Base-by-base conservation (phyloP, 2,113 vertebrate species). In the Gallinago paraguaiae region DNA sequence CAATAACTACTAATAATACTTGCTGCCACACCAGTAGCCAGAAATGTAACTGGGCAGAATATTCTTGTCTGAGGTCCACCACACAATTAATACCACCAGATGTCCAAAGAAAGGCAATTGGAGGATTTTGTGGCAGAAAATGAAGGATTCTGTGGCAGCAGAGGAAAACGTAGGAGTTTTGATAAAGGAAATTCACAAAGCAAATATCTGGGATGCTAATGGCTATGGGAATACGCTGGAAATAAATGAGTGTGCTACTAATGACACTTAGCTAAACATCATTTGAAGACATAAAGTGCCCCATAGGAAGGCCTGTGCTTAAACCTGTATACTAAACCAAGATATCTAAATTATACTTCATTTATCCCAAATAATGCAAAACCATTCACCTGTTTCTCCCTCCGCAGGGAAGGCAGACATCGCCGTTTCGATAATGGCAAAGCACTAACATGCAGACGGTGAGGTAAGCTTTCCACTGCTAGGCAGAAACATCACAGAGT, bases 81-180 rank as follows among this genome's bases (percentile, higher is more conserved):
- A 53, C 19, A 53, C 45, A 88, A 93, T 92, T 88, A 41, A 81
- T 46, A 48, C 41, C 53, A 92, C 45, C 92, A 96, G 82, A 86
- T 93, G 80, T 75, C n/a, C 90, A 93, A 43, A 92, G 82, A 94
- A 96, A 92, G 45, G 77, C 80, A 68, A 50, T 7, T 46, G 51
- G 74, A 80, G 37, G 71, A 54, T 75, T 93, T 22, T 75, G 69
- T 46, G 77, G 89, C 86, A 95, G 74, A 64, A 88, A 63, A 8
- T 39, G 48, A 48, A 67, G 53, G n/a, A 56, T 77, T 93, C 27
- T 75, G 69, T 46, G 77, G 89, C 86, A 95, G 69, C 76, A 88
- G 67, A 79, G 39, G 72, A 86, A 57, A 93, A 68, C 22, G 10
- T 6, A 31, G 31, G 70, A 84, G 68, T 37, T 84, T 33, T 75